Evolutionary conservation across 2,888 invertebrate genomes (phyloP), one percentile per base, ranked within the genome.

Genomic region (Ectemnius lituratus): DNA sequence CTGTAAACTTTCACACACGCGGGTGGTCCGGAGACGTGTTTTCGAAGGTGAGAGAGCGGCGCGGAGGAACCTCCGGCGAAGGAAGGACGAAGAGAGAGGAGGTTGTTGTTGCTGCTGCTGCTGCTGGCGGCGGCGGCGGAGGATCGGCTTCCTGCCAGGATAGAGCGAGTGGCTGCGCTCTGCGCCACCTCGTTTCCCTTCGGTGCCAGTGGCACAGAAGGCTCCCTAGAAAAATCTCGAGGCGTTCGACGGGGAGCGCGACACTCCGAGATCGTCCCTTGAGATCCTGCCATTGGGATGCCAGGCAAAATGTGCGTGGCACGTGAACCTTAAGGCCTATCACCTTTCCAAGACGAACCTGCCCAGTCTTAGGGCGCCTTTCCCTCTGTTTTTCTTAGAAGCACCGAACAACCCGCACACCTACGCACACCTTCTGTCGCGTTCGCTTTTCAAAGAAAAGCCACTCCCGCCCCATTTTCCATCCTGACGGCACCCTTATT

Each of bases 1-100:
- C 76, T 75, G 79, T 81, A 75, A 80, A 81, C 84, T 85, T 85
- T 85, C 85, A 85, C 85, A 81, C 78, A 80, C 78, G 76, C 76
- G 83, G 84, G 85, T 85, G 85, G 85, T 84, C 85, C 67, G 16
- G n/a, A 47, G 74, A 72, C 66, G 63, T 70, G 80, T 79, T 76
- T 79, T 75, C 52, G 67, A 78, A 71, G 75, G 64, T 78, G 74
- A 68, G 75, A 70, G 62, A 27, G 60, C 23, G 57, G 56, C 16
- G 58, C 62, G 64, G 60, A 11, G 46, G 57, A 52, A 56, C 16
- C 52, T 52, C 52, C 37, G 58, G 58, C 59, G 69, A 72, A 67
- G 63, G 71, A 46, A 73, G 67, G 72, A 76, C 60, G 52, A 37
- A 60, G 64, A 60, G 64, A 60, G 67, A 61, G 52, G 68, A 59